Evolutionary conservation across 2,797 vertebrate species (phyloP), one percentile per base, ranked within the genome.

Genomic region (Tangara arthus): DNA sequence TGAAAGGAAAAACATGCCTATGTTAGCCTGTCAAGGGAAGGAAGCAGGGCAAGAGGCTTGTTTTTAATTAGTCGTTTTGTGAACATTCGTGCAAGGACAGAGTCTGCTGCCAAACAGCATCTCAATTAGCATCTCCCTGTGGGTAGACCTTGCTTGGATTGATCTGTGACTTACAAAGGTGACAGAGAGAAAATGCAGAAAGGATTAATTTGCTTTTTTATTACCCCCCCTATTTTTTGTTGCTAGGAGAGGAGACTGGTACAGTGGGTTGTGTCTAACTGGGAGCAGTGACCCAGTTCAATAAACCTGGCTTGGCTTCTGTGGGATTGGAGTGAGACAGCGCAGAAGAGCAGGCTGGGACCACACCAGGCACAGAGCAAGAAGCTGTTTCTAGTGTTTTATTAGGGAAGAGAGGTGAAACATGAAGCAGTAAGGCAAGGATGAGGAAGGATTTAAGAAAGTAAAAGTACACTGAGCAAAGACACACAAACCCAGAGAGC

Each of bases 151-250:
- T 49, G 70, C 73, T 90, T 95, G 98, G 97, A 97, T 98, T 97
- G 96, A 97, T 98, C 97, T 95, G 96, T 97, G 97, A 96, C 98
- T 98, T 98, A 98, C 96, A 98, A 96, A 97, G 84, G 87, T 98
- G 98, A 97, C 98, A 97, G 89, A 59, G 68, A 90, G 50, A 90
- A 93, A 71, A 82, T 0, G 3, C 61, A 82, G 82, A 94, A 82
- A 81, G 66, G 42, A 78, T 83, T 80, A 8, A 6, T 86, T 87
- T 1, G 6, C 20, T 49, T 89, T 77, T 66, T 65, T 50, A n/a
- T 39, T n/a, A n/a, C 12, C 10, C 11, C 11, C 4, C 23, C 35
- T 18, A 34, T 52, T 82, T 79, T 70, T 75, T 70, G 19, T 92
- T 84, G 77, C 77, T 69, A 66, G 53, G 87, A 86, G 78, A 85